Percentiles rank a stretch among this genome's conserved stretches.
Evolutionary conservation across 2,888 invertebrate species (phyloP).

Genomic region (Rhyacophila evoluta): DNA sequence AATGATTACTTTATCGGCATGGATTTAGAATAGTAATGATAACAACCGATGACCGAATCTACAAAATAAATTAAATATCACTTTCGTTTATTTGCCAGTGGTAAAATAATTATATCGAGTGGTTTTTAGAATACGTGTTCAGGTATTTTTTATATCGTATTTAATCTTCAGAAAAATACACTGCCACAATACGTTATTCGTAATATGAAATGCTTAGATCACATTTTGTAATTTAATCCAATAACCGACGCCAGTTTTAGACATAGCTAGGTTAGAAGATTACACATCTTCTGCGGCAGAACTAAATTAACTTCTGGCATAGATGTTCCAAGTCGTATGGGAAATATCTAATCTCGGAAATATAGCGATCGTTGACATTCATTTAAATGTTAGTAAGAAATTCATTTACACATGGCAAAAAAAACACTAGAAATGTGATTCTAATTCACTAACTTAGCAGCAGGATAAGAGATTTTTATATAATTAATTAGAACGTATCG

Average conservation of each 20-base stretch:
- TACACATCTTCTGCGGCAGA: slow-evolving; percentile 10
- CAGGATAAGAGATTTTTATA: background rate
- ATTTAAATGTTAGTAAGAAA: background rate
- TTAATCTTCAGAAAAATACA: background rate
- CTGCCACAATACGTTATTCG: background rate
- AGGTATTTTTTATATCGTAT: slow-evolving; percentile 8
- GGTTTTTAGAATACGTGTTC: background rate
- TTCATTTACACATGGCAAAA: background rate
- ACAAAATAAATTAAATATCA: background rate
- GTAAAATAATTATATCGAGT: background rate
- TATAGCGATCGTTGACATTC: background rate
- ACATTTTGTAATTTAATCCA: slow-evolving; percentile 22
- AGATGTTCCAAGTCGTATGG: slow-evolving; percentile 9
- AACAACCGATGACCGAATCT: too few relatives aligned
- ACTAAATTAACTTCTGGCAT: slow-evolving; percentile 18
- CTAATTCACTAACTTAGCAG: background rate
- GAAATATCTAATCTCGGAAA: slow-evolving; percentile 14
- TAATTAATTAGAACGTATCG: background rate
- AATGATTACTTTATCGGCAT: background rate
- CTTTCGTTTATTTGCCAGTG: background rate
- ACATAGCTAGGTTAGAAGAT: slow-evolving; percentile 21
- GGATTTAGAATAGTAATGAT: background rate
- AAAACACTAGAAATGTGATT: background rate
- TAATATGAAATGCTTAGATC: slow-evolving; percentile 21
- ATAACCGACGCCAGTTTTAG: slow-evolving; percentile 18